Evolutionary conservation across 1,140 invertebrate genomes (phyloP), one percentile per base, ranked within the genome.

Genomic region (Idris sp.): DNA sequence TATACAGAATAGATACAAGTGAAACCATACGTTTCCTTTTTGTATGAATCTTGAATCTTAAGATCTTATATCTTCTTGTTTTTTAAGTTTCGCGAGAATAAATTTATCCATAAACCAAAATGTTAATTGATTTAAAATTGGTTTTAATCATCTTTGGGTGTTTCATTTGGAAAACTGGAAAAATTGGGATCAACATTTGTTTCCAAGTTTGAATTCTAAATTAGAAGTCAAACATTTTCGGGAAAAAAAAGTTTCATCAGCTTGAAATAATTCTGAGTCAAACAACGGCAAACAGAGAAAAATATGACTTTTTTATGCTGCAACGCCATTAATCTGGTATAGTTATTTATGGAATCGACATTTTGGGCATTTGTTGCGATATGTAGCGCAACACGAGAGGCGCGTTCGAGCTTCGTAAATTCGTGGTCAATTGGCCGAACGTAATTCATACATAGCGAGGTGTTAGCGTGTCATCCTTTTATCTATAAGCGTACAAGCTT

Each of bases 351-450:
- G 30, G 64, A 58, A 53, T 75, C 64, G 68, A 51, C 49, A 71
- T 65, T 69, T 35, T 43, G 31, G 14, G 33, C 51, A 13, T 54
- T 19, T 33, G 14, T 48, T 69, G 64, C 74, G 59, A 62, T 78
- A 79, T 81, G 73, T 81, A 76, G 77, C 79, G 83, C 82, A 81
- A 84, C 71, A 61, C 49, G 71, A 83, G 79, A 86, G 86, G 84
- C 84, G 78, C 82, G 82, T 76, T 67, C 36, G 67, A 58, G 69
- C 79, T 77, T 75, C 72, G 59, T 80, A 80, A 75, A 86, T 86
- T 84, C 80, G 79, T 83, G 84, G 83, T 86, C 86, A 87, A 87
- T 87, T 86, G 86, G 83, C 82, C 81, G 84, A 83, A 62, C 41
- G 64, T 87, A 87, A 87, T 87, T 62, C 79, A 77, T 78, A 83